Evolutionary conservation across 2,888 invertebrate genomes (phyloP).

Genomic region (Drosophila stalkeri): DNA sequence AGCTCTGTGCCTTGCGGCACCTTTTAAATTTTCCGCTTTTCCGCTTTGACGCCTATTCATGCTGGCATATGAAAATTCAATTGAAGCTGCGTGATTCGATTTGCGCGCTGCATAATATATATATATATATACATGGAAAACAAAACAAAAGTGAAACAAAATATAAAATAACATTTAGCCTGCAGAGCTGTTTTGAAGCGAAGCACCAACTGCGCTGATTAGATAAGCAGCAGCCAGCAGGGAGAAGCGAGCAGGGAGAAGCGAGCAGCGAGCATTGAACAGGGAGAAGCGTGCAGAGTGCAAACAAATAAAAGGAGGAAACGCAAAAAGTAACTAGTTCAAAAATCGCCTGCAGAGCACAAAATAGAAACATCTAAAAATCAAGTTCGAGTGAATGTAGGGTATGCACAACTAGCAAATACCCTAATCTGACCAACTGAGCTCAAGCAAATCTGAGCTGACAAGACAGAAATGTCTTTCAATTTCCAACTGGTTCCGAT

Average conservation of each 20-base stretch:
- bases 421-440: not conserved
- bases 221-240: constrained; percentile 59
- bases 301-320: constrained; percentile 11
- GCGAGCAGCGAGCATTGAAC: constrained; percentile 4
- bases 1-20: constrained; percentile 7
- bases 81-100: constrained; percentile 65
- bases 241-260: constrained; percentile 17
- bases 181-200: constrained; percentile 56
- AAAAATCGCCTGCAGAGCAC: constrained; percentile 36
- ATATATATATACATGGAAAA: not conserved
- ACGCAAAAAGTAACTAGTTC: constrained; percentile 34
- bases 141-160: constrained; percentile 11
- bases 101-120: constrained; percentile 24
- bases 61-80: constrained; percentile 70
- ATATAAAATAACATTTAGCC: constrained; percentile 58
- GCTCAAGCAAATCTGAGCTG: no score
- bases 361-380: constrained; percentile 37
- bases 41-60: constrained; percentile 34
- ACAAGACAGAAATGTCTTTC: not conserved
- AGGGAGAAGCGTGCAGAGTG: constrained; percentile 16
- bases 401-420: not conserved
- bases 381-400: not conserved
- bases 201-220: constrained; percentile 66
- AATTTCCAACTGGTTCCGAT: not conserved
- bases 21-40: constrained; percentile 19